Conservation (phyloP, 2,797 vertebrate genomes). For the Gastrophryne carolinensis region DNA sequence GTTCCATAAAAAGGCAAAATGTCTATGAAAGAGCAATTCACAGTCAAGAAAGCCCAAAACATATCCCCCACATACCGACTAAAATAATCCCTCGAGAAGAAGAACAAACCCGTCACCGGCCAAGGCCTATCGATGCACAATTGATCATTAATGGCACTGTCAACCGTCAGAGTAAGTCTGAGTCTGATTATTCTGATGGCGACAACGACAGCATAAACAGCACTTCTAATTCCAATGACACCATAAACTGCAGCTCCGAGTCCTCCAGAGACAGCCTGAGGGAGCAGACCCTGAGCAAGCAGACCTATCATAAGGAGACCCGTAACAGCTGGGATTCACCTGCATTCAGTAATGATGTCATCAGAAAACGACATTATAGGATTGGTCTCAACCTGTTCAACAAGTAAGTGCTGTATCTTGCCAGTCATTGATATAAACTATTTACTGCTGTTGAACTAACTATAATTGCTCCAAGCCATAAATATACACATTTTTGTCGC, state of each 20-base stretch:
- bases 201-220: conserved; percentile 98
- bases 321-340: conserved; percentile 98
- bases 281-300: conserved; percentile 94
- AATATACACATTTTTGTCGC: too few species aligned
- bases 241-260: conserved; percentile 96
- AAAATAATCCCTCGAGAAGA: conserved; percentile 83
- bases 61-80: conserved; percentile 77
- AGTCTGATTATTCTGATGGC: conserved; percentile 94
- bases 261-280: conserved; percentile 92
- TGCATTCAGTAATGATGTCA: conserved; percentile 93
- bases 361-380: conserved; percentile 94
- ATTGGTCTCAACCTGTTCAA: conserved; percentile 98
- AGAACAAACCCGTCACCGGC: conserved; percentile 78
- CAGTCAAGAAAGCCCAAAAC: conserved; percentile 88
- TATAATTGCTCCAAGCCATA: too few species aligned
- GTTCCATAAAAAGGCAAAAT: conserved; percentile 84
- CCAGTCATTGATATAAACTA: too few species aligned
- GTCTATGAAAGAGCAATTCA: conserved; percentile 75
- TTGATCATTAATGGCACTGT: conserved; percentile 89
- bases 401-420: conserved; percentile 86
- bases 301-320: conserved; percentile 97
- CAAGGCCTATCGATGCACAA: conserved; percentile 84
- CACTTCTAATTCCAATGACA: conserved; percentile 97
- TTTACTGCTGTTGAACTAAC: too few species aligned
- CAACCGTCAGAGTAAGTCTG: conserved; percentile 92